Percentiles rank a stretch among this genome's conserved stretches.
Conservation (phyloP, 2,797 vertebrate genomes). For the Poeciliopsis gracilis region DNA sequence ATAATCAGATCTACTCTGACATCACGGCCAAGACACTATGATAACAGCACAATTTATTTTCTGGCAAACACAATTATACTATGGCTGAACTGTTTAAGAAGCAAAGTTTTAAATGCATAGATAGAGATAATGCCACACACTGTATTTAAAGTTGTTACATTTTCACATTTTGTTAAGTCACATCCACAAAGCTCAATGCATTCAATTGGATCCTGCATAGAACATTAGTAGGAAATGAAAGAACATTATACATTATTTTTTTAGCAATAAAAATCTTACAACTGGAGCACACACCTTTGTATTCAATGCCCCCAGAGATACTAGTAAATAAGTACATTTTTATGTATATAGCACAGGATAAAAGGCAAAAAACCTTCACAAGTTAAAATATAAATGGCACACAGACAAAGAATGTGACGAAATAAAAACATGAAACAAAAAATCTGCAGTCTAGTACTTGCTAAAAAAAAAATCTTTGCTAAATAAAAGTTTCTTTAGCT, state of each 20-base stretch:
- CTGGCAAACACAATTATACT: conserved; percentile 4
- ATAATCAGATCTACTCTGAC: conserved; percentile 20
- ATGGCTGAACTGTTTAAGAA: not conserved
- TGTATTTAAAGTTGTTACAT: not conserved
- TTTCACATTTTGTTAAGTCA: not conserved
- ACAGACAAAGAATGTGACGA: not conserved
- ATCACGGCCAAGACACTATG: conserved; percentile 16
- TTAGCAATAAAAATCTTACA: not conserved
- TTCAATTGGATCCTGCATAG: not conserved
- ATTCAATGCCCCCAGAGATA: not conserved
- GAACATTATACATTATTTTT: not conserved
- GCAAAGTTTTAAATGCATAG: not conserved
- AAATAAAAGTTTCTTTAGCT: not conserved
- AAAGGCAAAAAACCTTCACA: not conserved
- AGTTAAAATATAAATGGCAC: not conserved
- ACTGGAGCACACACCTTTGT: not conserved
- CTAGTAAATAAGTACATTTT: not conserved
- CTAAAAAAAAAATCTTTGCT: not conserved
- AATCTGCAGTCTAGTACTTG: not conserved
- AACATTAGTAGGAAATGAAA: not conserved
- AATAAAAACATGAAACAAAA: not conserved
- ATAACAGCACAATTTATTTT: conserved; percentile 14
- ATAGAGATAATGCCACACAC: no score
- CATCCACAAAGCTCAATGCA: not conserved
- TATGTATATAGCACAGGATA: not conserved